These are phyloP conservation scores for Cryptotermes secundus DNA, from an alignment of 1,140 invertebrate species.

Conservation along the genomic window DNA sequence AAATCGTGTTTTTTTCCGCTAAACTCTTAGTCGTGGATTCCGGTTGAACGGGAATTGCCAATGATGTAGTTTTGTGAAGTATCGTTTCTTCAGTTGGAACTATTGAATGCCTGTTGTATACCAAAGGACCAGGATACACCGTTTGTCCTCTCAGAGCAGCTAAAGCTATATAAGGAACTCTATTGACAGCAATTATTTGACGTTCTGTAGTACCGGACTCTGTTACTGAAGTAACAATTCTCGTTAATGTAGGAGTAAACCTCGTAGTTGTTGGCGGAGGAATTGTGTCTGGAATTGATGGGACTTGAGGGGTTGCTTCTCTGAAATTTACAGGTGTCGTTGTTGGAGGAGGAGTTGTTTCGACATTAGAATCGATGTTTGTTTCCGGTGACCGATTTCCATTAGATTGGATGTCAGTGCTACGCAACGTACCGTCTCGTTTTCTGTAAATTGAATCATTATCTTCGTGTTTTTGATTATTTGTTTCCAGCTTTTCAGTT, in stretches of 20 bases:
- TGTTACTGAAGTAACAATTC: constrained; percentile 51
- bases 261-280: constrained; percentile 43
- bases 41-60: neutral
- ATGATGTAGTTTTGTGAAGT: too few species aligned
- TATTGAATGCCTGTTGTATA: neutral
- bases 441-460: neutral
- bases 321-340: too few species aligned
- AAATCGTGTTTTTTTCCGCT: too few species aligned
- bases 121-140: neutral
- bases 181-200: constrained; percentile 51
- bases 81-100: too few species aligned
- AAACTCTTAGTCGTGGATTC: too few species aligned
- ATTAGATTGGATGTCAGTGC: neutral
- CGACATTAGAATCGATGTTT: neutral
- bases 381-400: neutral
- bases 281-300: constrained; percentile 20
- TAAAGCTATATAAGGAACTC: constrained; percentile 20
- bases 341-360: neutral
- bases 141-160: neutral
- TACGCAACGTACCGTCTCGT: neutral
- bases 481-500: neutral
- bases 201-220: constrained; percentile 52
- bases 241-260: constrained; percentile 45
- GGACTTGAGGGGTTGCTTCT: neutral
- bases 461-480: neutral